Percentiles rank a stretch among this genome's conserved stretches.
Evolutionary conservation across 2,113 vertebrate genomes (phyloP).

Genomic region (Salvelinus namaycush): DNA sequence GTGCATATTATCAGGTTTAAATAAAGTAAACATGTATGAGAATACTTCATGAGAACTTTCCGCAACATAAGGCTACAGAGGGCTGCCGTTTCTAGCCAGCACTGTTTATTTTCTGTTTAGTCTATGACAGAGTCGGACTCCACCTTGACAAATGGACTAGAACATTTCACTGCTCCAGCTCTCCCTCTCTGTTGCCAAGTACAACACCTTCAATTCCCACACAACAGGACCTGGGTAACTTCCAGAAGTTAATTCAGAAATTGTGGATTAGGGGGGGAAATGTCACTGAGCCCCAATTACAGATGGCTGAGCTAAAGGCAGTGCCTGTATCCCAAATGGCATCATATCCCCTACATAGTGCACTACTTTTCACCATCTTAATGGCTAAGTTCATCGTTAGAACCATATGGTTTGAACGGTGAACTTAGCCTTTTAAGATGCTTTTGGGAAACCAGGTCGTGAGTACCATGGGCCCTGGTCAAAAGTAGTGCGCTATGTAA

Average conservation of each 20-base stretch:
- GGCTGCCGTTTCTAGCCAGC: background rate
- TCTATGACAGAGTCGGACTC: background rate
- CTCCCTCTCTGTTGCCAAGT: slow-evolving; percentile 24
- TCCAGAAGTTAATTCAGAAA: slow-evolving; percentile 28
- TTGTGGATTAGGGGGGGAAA: slow-evolving; percentile 15
- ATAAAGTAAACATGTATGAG: background rate
- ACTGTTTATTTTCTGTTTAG: background rate
- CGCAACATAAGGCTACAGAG: background rate
- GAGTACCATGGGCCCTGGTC: too few relatives aligned
- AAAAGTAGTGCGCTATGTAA: too few relatives aligned
- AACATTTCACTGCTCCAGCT: slow-evolving; percentile 10
- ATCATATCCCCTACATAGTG: too few relatives aligned
- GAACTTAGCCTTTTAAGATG: too few relatives aligned
- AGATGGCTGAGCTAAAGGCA: slow-evolving; percentile 10
- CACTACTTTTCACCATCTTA: too few relatives aligned
- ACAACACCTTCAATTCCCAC: slow-evolving; percentile 28
- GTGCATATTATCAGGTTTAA: background rate
- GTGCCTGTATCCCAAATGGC: background rate
- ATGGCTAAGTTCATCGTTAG: too few relatives aligned
- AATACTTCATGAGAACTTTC: background rate
- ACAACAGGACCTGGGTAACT: slow-evolving; percentile 11
- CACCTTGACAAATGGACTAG: background rate
- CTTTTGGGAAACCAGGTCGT: too few relatives aligned
- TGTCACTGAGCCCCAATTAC: slow-evolving; percentile 24
- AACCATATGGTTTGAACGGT: too few relatives aligned